phyloP scores from a whole-genome alignment of 1,140 invertebrate species.

The Aphaenogaster rudis region DNA sequence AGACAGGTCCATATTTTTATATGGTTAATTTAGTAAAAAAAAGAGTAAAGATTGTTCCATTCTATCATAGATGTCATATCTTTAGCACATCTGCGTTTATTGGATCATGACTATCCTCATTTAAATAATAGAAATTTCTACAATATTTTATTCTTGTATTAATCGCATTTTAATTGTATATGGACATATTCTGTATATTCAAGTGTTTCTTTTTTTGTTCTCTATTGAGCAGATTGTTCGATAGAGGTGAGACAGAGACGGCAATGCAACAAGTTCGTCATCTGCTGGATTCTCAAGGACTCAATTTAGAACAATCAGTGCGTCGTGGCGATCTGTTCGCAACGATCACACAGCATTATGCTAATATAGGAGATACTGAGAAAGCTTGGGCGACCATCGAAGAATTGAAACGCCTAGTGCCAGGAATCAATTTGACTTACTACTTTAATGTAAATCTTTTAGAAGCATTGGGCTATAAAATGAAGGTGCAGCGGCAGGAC shows the following conservation, averaged over 20 bases:
- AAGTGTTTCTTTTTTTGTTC: neutral
- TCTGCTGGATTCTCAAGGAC: slow-evolving; percentile 86
- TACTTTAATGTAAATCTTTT: slow-evolving; percentile 83
- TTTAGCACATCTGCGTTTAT: neutral
- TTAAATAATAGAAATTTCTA: neutral
- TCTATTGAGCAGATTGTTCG: slow-evolving; percentile 83
- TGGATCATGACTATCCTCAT: neutral
- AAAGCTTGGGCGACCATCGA: slow-evolving; percentile 83
- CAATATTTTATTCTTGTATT: neutral
- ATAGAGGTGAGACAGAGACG: slow-evolving; percentile 86
- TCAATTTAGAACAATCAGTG: slow-evolving; percentile 87
- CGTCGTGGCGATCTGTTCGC: slow-evolving; percentile 88
- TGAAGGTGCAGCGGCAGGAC: slow-evolving; percentile 80
- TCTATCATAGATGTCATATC: neutral
- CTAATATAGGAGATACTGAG: slow-evolving; percentile 83
- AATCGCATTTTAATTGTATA: neutral
- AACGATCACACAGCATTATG: slow-evolving; percentile 87
- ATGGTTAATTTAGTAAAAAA: too few species aligned
- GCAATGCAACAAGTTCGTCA: slow-evolving; percentile 88
- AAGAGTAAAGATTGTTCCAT: too few species aligned
- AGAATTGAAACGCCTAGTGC: slow-evolving; percentile 83
- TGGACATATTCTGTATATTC: neutral
- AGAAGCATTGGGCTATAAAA: slow-evolving; percentile 83
- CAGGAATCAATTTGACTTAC: slow-evolving; percentile 85
- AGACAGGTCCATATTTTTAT: too few species aligned